These are phyloP conservation scores for Apis laboriosa DNA, from an alignment of 1,140 invertebrate genomes.

Conservation along the genomic window DNA sequence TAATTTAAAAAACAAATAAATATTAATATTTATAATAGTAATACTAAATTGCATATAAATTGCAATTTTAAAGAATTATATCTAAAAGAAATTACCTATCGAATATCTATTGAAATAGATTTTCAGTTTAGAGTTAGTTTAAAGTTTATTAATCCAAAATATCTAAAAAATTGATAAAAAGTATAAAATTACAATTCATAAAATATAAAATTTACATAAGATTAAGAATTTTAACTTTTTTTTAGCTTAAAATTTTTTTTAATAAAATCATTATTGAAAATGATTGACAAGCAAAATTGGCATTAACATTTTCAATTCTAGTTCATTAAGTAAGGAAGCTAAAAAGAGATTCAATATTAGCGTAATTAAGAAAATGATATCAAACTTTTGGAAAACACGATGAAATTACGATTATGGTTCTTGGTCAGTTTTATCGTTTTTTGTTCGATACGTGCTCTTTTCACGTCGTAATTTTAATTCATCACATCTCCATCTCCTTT, in stretches of 20 bases:
- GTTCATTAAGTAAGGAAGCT: background rate
- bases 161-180: background rate
- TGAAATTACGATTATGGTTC: background rate
- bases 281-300: background rate
- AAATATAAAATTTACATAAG: too few species aligned
- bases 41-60: too few species aligned
- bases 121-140: too few species aligned
- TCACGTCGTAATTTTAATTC: constrained; percentile 11
- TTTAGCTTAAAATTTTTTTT: background rate
- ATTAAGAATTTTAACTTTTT: background rate
- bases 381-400: background rate
- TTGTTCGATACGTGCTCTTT: background rate
- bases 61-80: too few species aligned
- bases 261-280: background rate
- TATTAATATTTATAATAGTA: too few species aligned
- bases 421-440: too few species aligned
- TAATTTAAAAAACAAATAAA: too few species aligned
- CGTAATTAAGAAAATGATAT: background rate
- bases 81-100: too few species aligned
- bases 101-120: too few species aligned
- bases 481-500: background rate
- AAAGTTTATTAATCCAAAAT: background rate
- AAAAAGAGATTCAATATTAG: background rate
- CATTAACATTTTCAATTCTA: background rate
- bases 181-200: background rate